Conservation (phyloP, 1,140 invertebrate species). For the Spodoptera frugiperda region DNA sequence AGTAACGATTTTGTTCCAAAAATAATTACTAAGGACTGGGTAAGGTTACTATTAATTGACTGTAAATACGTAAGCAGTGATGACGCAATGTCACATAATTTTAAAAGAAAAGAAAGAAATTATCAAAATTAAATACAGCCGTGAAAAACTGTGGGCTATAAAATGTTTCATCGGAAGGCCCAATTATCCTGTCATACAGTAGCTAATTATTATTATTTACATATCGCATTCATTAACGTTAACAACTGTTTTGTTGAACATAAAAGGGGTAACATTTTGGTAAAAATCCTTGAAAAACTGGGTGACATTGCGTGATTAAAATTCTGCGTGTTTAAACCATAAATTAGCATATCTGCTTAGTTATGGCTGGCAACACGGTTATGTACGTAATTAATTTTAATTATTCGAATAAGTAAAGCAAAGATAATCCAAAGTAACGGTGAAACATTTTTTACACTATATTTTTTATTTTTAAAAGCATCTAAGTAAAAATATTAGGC, state of each 20-base stretch:
- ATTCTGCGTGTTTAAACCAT: slow-evolving; percentile 37
- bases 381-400: slow-evolving; percentile 11
- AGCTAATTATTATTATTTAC: not conserved
- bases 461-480: too few relatives aligned
- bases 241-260: not conserved
- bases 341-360: slow-evolving; percentile 29
- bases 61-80: too few relatives aligned
- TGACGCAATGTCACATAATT: too few relatives aligned
- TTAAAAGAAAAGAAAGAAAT: too few relatives aligned
- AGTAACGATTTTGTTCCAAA: too few relatives aligned
- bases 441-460: too few relatives aligned
- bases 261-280: slow-evolving; percentile 13
- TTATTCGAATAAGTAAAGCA: not conserved
- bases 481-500: too few relatives aligned
- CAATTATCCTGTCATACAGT: not conserved
- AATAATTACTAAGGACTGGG: too few relatives aligned
- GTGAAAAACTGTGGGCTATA: too few relatives aligned
- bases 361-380: slow-evolving; percentile 11
- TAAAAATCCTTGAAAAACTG: slow-evolving; percentile 1
- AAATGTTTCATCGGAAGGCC: too few relatives aligned
- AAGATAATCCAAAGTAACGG: too few relatives aligned
- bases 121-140: not conserved
- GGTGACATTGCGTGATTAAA: slow-evolving; percentile 35
- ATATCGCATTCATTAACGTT: not conserved
- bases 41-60: too few relatives aligned